A percentile compares a stretch with the other conserved stretches of the same genome.
These are phyloP conservation scores for Scaptomyza caliginosa DNA, from an alignment of 2,888 invertebrate genomes.

Conservation along the genomic window DNA sequence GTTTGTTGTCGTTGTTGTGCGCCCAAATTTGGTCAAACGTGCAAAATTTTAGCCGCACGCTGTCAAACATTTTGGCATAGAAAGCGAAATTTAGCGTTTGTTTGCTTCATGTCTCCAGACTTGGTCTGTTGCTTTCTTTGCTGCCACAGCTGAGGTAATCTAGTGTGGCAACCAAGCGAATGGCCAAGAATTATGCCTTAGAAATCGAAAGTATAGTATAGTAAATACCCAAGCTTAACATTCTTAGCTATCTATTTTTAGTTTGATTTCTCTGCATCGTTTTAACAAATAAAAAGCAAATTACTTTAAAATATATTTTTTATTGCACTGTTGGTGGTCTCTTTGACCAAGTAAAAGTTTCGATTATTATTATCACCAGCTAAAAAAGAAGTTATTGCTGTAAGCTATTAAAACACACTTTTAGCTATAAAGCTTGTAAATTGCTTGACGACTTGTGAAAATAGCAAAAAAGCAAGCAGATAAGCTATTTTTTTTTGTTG, in stretches of 20 bases:
- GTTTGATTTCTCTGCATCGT: background rate
- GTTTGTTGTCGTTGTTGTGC: conserved; percentile 31
- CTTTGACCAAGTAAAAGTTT: background rate
- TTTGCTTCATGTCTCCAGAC: conserved; percentile 16
- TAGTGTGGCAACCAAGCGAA: conserved; percentile 21
- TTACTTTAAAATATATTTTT: background rate
- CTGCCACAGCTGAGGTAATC: conserved; percentile 64
- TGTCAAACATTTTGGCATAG: conserved; percentile 74
- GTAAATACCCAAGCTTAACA: background rate
- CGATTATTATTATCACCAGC: background rate
- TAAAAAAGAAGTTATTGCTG: conserved; percentile 13
- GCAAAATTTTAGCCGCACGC: conserved; percentile 75
- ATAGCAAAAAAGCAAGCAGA: no score
- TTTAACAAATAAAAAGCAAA: background rate
- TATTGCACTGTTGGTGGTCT: background rate
- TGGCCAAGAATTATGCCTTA: conserved; percentile 13
- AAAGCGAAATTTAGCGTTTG: conserved; percentile 67
- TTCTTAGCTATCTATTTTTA: background rate
- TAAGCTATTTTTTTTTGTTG: background rate
- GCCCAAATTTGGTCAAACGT: conserved; percentile 78
- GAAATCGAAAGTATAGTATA: conserved; percentile 34
- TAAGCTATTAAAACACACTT: conserved; percentile 9
- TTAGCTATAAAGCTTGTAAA: no score
- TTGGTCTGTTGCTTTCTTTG: conserved; percentile 9
- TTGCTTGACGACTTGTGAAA: no score